These are phyloP conservation scores for Brenthis ino DNA, from an alignment of 2,888 invertebrate genomes.

Conservation along the genomic window DNA sequence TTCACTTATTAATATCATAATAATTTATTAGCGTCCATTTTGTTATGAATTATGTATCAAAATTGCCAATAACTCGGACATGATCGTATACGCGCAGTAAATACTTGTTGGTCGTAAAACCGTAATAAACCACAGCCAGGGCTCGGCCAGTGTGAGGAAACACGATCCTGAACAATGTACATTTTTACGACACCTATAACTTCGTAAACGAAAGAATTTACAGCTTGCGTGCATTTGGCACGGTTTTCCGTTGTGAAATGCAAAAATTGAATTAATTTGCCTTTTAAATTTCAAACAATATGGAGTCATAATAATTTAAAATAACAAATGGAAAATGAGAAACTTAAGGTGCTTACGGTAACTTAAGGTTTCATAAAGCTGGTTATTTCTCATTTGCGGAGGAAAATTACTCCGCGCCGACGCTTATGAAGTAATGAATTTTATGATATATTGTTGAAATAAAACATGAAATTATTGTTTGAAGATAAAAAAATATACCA, in stretches of 20 bases:
- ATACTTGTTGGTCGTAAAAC: conserved; percentile 22
- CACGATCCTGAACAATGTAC: conserved; percentile 17
- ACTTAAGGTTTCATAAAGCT: conserved; percentile 6
- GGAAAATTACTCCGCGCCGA: background rate
- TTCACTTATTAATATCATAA: conserved; percentile 7
- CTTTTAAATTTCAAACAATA: too few species aligned
- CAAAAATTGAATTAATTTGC: conserved; percentile 3
- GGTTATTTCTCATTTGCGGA: conserved; percentile 7
- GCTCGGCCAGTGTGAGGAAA: conserved; percentile 12
- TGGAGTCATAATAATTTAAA: background rate
- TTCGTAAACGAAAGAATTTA: conserved; percentile 7
- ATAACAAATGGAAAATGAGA: conserved; percentile 1
- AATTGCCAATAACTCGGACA: conserved; percentile 25
- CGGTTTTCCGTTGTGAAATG: conserved; percentile 6
- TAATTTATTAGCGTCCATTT: conserved; percentile 21
- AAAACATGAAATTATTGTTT: conserved; percentile 5
- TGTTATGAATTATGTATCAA: conserved; percentile 22
- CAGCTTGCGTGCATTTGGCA: conserved; percentile 13
- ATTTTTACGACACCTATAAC: conserved; percentile 14
- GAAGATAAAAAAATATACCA: background rate
- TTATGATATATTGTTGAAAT: conserved; percentile 12
- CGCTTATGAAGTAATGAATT: conserved; percentile 11
- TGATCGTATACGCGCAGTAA: conserved; percentile 21
- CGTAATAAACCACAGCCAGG: conserved; percentile 19
- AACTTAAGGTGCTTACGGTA: background rate